These are phyloP conservation scores for Cloeon dipterum DNA, from an alignment of 2,888 invertebrate species.

Conservation along the genomic window DNA sequence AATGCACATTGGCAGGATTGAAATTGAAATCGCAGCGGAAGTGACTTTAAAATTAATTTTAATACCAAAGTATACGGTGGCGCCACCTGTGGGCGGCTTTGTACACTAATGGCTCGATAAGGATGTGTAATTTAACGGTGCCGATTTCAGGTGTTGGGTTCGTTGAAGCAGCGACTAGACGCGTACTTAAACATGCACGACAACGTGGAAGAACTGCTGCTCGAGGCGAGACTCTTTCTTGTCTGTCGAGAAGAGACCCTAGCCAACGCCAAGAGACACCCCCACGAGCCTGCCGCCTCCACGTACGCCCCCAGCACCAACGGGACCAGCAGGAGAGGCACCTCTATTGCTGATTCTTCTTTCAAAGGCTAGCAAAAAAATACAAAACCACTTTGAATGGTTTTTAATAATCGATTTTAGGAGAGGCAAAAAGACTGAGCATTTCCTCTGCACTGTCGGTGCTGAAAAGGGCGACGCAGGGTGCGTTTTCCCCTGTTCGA, in stretches of 20 bases:
- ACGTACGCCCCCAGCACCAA: constrained; percentile 19
- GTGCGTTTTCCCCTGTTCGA: neutral
- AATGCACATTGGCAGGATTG: too few relatives aligned
- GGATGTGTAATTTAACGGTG: constrained; percentile 1
- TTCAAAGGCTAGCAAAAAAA: constrained; percentile 15
- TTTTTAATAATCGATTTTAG: constrained; percentile 10
- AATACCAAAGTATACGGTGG: too few relatives aligned
- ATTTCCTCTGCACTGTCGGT: constrained; percentile 51
- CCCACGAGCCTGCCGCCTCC: constrained; percentile 12
- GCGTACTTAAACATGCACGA: constrained; percentile 37
- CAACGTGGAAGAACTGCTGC: constrained; percentile 37
- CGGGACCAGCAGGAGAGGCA: constrained; percentile 28
- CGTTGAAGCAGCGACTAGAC: constrained; percentile 70
- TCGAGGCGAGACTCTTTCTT: constrained; percentile 55
- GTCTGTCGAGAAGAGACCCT: constrained; percentile 56
- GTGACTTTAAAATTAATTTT: too few relatives aligned
- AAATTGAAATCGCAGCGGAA: too few relatives aligned
- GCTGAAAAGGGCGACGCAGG: constrained; percentile 31
- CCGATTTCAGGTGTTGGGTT: constrained; percentile 37
- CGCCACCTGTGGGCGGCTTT: too few relatives aligned
- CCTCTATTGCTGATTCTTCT: constrained; percentile 13
- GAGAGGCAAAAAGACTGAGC: constrained; percentile 48
- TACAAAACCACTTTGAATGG: neutral
- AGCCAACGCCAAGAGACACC: constrained; percentile 15
- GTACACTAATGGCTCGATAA: too few relatives aligned